phyloP scores from a whole-genome alignment of 2,113 vertebrate species.

The Gopherus flavomarginatus region DNA sequence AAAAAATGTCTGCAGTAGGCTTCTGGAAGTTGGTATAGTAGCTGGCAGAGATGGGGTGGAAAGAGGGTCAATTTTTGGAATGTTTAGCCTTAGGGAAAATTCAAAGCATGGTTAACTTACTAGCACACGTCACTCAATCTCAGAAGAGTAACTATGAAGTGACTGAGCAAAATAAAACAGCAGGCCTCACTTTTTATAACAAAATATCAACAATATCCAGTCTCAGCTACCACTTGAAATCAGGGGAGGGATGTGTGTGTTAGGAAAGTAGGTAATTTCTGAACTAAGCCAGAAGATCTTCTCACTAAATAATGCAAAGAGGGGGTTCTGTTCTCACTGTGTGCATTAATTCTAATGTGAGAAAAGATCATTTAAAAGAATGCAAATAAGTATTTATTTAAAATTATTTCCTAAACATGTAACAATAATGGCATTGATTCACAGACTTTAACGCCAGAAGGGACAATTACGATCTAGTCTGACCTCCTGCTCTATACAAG shows the following conservation, averaged over 20 bases:
- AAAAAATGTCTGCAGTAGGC: constrained; percentile 4
- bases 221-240: background rate
- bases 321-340: background rate
- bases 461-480: background rate
- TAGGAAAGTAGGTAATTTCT: background rate
- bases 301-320: background rate
- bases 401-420: background rate
- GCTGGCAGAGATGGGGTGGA: background rate
- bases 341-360: background rate
- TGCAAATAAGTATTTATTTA: background rate
- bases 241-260: rapidly evolving
- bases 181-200: background rate
- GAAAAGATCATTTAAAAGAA: background rate
- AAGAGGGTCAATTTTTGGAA: background rate
- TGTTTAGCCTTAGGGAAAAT: background rate
- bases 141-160: rapidly evolving
- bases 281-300: background rate
- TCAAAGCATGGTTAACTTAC: background rate
- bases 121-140: background rate
- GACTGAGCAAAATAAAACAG: background rate
- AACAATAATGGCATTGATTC: background rate
- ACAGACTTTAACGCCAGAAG: background rate
- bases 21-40: background rate
- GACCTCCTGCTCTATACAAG: background rate
- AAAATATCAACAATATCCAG: background rate